A percentile compares a stretch with the other conserved stretches of the same genome.
Evolutionary conservation across 2,797 vertebrate genomes (phyloP).

Genomic region (Pseudochirops cupreus): DNA sequence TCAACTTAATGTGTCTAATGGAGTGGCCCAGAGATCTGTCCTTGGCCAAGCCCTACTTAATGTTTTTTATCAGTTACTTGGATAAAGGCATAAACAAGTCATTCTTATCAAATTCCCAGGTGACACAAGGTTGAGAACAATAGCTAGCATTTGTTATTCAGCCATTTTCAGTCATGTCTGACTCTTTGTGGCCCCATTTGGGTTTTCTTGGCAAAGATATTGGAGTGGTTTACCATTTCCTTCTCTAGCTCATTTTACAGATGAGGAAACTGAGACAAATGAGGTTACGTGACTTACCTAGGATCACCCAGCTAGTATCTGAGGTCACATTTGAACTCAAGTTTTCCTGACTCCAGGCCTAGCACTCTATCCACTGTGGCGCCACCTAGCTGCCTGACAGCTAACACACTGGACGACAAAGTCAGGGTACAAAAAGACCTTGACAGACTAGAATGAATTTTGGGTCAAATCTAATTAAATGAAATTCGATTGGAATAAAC

Average conservation of each 20-base stretch:
- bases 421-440: background rate
- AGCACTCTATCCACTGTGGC: background rate
- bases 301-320: background rate
- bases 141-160: background rate
- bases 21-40: background rate
- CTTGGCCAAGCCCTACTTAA: background rate
- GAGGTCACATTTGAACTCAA: background rate
- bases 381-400: background rate
- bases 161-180: background rate
- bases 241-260: background rate
- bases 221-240: background rate
- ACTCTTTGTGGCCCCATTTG: background rate
- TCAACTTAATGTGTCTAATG: background rate
- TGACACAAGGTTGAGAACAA: background rate
- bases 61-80: background rate
- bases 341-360: background rate
- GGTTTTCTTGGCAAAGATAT: background rate
- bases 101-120: background rate
- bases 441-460: background rate
- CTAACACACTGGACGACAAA: background rate
- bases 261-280: background rate
- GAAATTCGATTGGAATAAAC: background rate
- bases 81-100: background rate
- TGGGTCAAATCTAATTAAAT: background rate
- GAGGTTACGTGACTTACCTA: background rate